phyloP scores from a whole-genome alignment of 2,113 vertebrate species.

The Trinectes maculatus region DNA sequence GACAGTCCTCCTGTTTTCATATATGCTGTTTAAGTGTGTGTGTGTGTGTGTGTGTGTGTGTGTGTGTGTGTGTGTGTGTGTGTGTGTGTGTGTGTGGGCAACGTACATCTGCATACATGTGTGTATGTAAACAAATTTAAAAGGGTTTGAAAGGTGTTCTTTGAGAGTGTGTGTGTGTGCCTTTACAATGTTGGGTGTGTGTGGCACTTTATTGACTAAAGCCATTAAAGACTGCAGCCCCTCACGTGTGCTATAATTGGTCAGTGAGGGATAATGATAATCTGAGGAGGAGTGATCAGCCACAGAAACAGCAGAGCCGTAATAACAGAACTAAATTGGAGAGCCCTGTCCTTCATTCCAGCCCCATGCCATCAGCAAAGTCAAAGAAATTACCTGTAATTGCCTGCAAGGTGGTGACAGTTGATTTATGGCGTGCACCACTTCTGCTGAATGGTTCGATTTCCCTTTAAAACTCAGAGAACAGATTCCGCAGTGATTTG shows the following conservation, averaged over 20 bases:
- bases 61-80: too few relatives aligned
- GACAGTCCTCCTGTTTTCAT: too few relatives aligned
- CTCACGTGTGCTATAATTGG: constrained; percentile 29
- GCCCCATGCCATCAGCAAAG: rapidly evolving
- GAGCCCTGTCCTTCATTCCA: not conserved
- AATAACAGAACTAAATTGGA: constrained; percentile 13
- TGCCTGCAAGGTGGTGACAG: not conserved
- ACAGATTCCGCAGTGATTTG: too few relatives aligned
- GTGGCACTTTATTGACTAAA: not conserved
- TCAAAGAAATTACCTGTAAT: not conserved
- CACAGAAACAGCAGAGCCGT: not conserved
- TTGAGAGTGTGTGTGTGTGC: not conserved
- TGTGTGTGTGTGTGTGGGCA: too few relatives aligned
- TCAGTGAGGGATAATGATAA: constrained; percentile 19
- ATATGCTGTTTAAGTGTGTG: too few relatives aligned
- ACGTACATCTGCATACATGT: too few relatives aligned
- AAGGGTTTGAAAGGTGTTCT: too few relatives aligned
- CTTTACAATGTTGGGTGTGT: too few relatives aligned
- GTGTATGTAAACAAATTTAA: too few relatives aligned
- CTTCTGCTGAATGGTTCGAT: too few relatives aligned
- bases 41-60: too few relatives aligned
- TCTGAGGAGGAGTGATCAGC: not conserved
- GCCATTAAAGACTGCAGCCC: not conserved
- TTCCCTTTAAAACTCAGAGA: too few relatives aligned
- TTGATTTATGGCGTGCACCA: not conserved